phyloP scores from a whole-genome alignment of 2,888 invertebrate genomes.

The Ophion ventricosus region DNA sequence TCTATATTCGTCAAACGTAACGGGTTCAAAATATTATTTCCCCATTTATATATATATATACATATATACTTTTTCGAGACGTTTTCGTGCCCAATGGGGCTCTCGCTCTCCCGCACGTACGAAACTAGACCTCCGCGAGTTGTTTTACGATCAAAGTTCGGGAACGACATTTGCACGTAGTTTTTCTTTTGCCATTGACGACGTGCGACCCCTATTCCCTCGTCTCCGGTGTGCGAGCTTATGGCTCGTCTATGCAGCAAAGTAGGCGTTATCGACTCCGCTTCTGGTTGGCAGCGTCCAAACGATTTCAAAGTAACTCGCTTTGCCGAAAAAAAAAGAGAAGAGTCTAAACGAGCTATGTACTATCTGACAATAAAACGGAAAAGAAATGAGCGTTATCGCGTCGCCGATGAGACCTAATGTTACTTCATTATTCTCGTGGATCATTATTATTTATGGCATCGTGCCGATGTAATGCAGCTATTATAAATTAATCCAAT shows the following conservation, averaged over 20 bases:
- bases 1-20: background rate
- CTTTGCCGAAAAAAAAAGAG: background rate
- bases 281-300: slow-evolving; percentile 34
- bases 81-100: slow-evolving; percentile 49
- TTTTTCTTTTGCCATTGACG: slow-evolving; percentile 70
- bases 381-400: background rate
- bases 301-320: slow-evolving; percentile 37
- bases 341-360: background rate
- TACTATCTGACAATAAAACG: background rate
- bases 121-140: slow-evolving; percentile 59
- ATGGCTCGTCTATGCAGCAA: slow-evolving; percentile 34
- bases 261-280: slow-evolving; percentile 41
- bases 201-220: slow-evolving; percentile 42
- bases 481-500: background rate
- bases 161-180: slow-evolving; percentile 79
- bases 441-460: no score
- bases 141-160: slow-evolving; percentile 81
- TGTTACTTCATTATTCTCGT: no score
- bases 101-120: slow-evolving; percentile 60
- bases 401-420: background rate
- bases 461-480: no score
- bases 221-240: slow-evolving; percentile 6
- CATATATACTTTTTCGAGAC: slow-evolving; percentile 35
- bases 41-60: background rate
- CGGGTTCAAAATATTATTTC: background rate